Base-by-base conservation (phyloP, 2,888 invertebrate genomes). In the Chesias legatella region DNA sequence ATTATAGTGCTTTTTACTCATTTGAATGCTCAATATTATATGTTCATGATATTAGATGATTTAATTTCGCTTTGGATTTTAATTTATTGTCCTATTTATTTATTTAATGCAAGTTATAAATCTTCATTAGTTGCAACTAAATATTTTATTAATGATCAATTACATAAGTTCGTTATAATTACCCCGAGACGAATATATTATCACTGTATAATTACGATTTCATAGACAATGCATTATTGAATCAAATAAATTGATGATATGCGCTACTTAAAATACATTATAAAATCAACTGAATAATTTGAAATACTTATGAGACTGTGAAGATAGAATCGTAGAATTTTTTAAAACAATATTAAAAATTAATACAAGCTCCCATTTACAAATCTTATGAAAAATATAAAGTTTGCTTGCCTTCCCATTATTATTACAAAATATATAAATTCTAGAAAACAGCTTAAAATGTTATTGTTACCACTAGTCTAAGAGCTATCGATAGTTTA, bases 391-490 rank as follows among this genome's bases (percentile, higher is more conserved):
- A 10, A 26, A 27, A 26, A 27, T 22, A 37, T 29, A 17, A 40
- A 24, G n/a, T 31, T 38, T 30, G 33, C 47, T 47, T 47, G 43
- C 48, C 40, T 40, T 33, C 26, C 35, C 29, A 30, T 30, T 33
- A 33, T 37, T 28, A 30, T 51, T 33, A 56, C 51, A 56, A 41
- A 55, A 65, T 61, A 49, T 58, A 56, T 63, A 64, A 66, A 63
- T 49, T 62, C 68, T 73, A 65, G 55, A 67, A 66, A 68, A 63
- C 68, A 56, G 62, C 73, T 49, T 76, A 25, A 72, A 76, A 79
- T 80, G 76, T 83, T 82, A 78, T 84, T 83, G 88, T 88, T 88
- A 88, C 86, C 86, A 88, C 75, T 88, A 88, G 85, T 75, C 67
- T 85, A 80, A 83, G 85, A 67, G 63, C 73, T 73, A 69, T 77